These are phyloP conservation scores for Drosophila algonquin DNA, from an alignment of 2,888 invertebrate genomes.

Conservation along the genomic window DNA sequence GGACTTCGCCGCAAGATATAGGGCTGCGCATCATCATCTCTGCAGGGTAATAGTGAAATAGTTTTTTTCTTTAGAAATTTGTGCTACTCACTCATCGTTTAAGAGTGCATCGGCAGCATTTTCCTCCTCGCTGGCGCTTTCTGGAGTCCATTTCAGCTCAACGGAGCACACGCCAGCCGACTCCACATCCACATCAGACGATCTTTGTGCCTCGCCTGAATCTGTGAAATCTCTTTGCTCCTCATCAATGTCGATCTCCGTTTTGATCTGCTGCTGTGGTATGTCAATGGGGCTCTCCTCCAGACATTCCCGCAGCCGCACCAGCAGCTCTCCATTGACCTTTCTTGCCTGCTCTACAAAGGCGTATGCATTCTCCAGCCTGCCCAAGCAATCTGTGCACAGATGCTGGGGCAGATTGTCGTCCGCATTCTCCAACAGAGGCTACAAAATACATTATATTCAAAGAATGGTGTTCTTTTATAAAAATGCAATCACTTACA, in stretches of 20 bases:
- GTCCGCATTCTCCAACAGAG: slow-evolving; percentile 44
- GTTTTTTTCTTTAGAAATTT: rapidly evolving
- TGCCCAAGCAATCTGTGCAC: slow-evolving; percentile 63
- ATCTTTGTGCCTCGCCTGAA: not conserved
- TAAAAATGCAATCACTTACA: slow-evolving; percentile 41
- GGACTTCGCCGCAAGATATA: slow-evolving; percentile 47
- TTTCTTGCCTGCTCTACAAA: slow-evolving; percentile 70
- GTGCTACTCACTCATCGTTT: not conserved
- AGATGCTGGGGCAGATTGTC: slow-evolving; percentile 65
- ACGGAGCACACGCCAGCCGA: not conserved
- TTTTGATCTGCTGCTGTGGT: slow-evolving; percentile 57
- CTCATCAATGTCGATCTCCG: slow-evolving; percentile 55
- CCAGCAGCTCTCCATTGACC: slow-evolving; percentile 61
- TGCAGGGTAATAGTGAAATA: not conserved
- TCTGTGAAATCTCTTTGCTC: not conserved
- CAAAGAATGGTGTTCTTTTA: not conserved
- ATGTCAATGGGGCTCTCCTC: slow-evolving; percentile 78
- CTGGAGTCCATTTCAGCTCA: slow-evolving; percentile 41
- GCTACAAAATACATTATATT: slow-evolving; percentile 23
- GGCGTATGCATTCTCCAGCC: slow-evolving; percentile 66
- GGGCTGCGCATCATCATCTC: slow-evolving; percentile 24
- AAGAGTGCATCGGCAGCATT: not conserved
- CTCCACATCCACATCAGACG: slow-evolving; percentile 5
- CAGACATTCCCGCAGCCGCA: slow-evolving; percentile 55
- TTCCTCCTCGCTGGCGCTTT: slow-evolving; percentile 39